These are phyloP conservation scores for Holocentrus rufus DNA, from an alignment of 2,797 vertebrate genomes.

Conservation along the genomic window DNA sequence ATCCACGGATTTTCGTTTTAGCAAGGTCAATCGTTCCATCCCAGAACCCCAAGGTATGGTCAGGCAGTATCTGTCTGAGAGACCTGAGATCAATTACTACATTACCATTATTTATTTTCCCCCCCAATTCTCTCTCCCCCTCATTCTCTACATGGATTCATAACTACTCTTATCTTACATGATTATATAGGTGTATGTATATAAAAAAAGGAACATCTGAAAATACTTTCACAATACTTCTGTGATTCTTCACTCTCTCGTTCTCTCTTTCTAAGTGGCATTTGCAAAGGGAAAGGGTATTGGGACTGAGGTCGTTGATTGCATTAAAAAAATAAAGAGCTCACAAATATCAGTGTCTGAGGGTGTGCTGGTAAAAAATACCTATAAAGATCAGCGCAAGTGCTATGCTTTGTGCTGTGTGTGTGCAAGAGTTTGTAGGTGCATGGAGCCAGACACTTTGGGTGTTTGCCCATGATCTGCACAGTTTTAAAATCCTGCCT, in stretches of 20 bases:
- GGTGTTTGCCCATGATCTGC: slow-evolving; percentile 40
- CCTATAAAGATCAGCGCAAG: slow-evolving; percentile 61
- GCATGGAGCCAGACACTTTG: slow-evolving; percentile 36
- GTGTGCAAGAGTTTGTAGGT: slow-evolving; percentile 59
- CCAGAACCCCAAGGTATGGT: slow-evolving; percentile 42
- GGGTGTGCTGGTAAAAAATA: slow-evolving; percentile 67
- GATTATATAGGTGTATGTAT: slow-evolving; percentile 59
- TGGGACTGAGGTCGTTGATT: slow-evolving; percentile 80
- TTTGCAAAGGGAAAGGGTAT: slow-evolving; percentile 78
- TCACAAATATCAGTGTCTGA: slow-evolving; percentile 65
- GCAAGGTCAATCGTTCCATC: slow-evolving; percentile 45
- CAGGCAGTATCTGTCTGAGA: slow-evolving; percentile 63
- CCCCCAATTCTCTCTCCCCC: slow-evolving; percentile 17
- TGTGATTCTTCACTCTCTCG: slow-evolving; percentile 50
- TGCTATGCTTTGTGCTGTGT: slow-evolving; percentile 66
- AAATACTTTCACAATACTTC: slow-evolving; percentile 69
- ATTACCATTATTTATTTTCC: slow-evolving; percentile 25
- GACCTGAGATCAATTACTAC: slow-evolving; percentile 58
- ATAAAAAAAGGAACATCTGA: slow-evolving; percentile 68
- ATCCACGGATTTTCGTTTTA: slow-evolving; percentile 30
- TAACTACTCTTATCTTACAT: slow-evolving; percentile 42
- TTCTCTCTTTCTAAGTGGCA: slow-evolving; percentile 75
- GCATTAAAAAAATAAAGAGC: slow-evolving; percentile 66
- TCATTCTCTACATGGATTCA: slow-evolving; percentile 33
- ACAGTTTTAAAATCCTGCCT: slow-evolving; percentile 52